Evolutionary conservation across 2,797 vertebrate genomes (phyloP).

Genomic region (Vireo griseus): DNA sequence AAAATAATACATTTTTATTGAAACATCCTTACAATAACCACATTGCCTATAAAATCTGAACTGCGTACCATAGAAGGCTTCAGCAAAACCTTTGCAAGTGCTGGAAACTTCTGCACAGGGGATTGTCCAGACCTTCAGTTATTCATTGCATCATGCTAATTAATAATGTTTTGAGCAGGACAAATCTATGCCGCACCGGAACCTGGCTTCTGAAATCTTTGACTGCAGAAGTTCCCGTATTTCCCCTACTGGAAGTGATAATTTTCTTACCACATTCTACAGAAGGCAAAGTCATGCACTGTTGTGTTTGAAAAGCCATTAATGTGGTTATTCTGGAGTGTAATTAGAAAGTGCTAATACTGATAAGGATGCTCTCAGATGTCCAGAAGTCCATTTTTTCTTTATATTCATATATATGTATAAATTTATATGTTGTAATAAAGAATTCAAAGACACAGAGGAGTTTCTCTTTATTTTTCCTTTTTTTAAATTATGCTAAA

Average conservation of each 20-base stretch:
- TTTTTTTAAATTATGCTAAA: neutral
- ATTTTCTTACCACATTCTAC: neutral
- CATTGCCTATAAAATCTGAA: neutral
- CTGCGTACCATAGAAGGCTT: neutral
- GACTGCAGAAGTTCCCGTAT: neutral
- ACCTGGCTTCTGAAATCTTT: neutral
- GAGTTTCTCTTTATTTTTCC: neutral
- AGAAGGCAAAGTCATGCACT: neutral
- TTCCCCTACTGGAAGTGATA: neutral
- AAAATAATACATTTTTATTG: neutral
- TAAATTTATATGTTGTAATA: neutral
- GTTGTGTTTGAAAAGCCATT: neutral
- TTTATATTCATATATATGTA: neutral
- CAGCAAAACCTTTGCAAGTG: neutral
- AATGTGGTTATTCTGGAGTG: neutral
- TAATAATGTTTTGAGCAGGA: neutral
- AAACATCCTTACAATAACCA: neutral
- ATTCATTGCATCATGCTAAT: neutral
- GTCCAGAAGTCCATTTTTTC: neutral
- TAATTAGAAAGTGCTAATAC: neutral
- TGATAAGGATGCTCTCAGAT: neutral
- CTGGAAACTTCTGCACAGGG: neutral
- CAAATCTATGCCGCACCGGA: neutral
- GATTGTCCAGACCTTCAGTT: neutral
- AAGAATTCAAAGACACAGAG: neutral